Evolutionary conservation across 2,797 vertebrate genomes (phyloP).

Genomic region (Thripadectes ignobilis): DNA sequence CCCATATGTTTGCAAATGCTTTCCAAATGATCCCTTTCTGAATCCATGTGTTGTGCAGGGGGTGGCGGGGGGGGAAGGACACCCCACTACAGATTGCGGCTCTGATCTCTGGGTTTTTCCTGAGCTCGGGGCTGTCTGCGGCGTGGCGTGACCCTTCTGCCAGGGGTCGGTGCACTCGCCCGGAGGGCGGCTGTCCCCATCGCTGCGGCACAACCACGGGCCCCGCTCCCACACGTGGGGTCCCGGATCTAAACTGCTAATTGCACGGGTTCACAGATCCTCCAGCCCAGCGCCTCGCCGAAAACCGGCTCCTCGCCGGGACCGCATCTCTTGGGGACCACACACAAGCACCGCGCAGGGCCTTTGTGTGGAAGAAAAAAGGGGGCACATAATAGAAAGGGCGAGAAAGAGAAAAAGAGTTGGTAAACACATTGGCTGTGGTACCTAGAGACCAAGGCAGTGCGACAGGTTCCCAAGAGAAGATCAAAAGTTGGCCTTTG

Average conservation of each 20-base stretch:
- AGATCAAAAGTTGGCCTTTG: slow-evolving; percentile 73
- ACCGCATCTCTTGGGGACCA: slow-evolving; percentile 66
- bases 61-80: background rate
- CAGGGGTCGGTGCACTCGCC: slow-evolving; percentile 51
- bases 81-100: slow-evolving; percentile 46
- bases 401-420: slow-evolving; percentile 71
- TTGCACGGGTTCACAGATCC: slow-evolving; percentile 74
- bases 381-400: slow-evolving; percentile 46
- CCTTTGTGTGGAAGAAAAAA: slow-evolving; percentile 68
- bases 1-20: slow-evolving; percentile 85
- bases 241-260: slow-evolving; percentile 73
- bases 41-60: slow-evolving; percentile 58
- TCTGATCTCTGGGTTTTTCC: slow-evolving; percentile 59
- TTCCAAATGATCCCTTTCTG: slow-evolving; percentile 79
- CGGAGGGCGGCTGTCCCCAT: slow-evolving; percentile 49
- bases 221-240: slow-evolving; percentile 72
- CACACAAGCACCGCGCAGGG: slow-evolving; percentile 67
- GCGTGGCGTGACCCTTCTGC: slow-evolving; percentile 37
- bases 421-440: slow-evolving; percentile 67
- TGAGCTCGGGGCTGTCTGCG: slow-evolving; percentile 70
- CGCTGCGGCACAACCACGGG: slow-evolving; percentile 35
- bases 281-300: slow-evolving; percentile 38
- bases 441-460: slow-evolving; percentile 64
- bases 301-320: slow-evolving; percentile 43
- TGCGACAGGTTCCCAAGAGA: slow-evolving; percentile 70